Evolutionary conservation across 2,113 vertebrate species (phyloP), one percentile per base, ranked within the genome.

Genomic region (Brachyhypopomus gauderio): DNA sequence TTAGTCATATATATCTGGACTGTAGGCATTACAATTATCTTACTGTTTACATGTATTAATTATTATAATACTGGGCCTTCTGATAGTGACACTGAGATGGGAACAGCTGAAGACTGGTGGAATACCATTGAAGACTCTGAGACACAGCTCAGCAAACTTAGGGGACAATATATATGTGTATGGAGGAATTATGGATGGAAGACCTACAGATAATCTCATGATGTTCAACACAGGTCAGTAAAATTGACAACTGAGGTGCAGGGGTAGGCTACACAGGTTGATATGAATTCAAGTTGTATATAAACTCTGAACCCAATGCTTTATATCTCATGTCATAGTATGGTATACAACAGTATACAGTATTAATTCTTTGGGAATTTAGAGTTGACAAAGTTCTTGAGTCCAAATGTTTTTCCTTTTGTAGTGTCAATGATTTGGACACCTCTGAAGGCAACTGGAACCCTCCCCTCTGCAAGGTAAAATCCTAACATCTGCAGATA

Each of bases 401-500:
- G 17, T 0, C 0, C 4, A 38, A 19, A 38, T 23, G 9, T 23
- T 23, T 72, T 27, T 3, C 17, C 80, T 9, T 85, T 11, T 88
- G 89, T 81, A 93, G 88, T 92, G 75, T 94, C 92, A 79, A 83
- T 91, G 78, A 91, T 75, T 76, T 95, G 94, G 92, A 93, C 85
- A 0, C 89, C 91, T 4, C 87, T 94, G 38, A 95, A 92, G 90
- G 92, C 87, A 1, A 85, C 86, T 63, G 90, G 90, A 70, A 86
- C 82, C 2, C 25, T 66, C 25, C 91, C 92, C 66, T 87, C 88
- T 75, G 88, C 91, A 9, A 91, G 93, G 92, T 93, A 85, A 92
- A 78, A 45, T 41, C 34, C 23, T 48, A 17, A 60, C 20, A 7
- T 22, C 3, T 14, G 45, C 45, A 52, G 12, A 8, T 52, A 14